These are phyloP conservation scores for Trinectes maculatus DNA, from an alignment of 2,113 vertebrate species.

Conservation along the genomic window DNA sequence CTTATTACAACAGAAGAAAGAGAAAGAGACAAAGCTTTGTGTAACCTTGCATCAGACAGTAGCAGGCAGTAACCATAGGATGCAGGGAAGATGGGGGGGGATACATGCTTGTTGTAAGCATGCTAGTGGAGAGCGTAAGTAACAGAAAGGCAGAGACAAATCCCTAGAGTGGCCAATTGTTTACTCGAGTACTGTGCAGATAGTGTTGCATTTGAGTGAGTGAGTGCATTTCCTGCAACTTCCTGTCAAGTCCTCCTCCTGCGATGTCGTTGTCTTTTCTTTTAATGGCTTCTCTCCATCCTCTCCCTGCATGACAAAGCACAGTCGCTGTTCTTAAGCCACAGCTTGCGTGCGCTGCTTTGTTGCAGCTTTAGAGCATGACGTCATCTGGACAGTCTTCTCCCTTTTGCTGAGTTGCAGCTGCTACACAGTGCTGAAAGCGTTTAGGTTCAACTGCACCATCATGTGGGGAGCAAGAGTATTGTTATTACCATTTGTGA, in stretches of 20 bases:
- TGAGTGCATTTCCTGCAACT: too few species aligned
- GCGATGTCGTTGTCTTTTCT: neutral
- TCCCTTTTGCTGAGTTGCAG: conserved; percentile 37
- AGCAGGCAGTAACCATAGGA: conserved; percentile 11
- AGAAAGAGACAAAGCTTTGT: neutral
- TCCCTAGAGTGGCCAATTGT: too few species aligned
- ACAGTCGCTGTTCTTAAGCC: conserved; percentile 26
- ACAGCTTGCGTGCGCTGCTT: conserved; percentile 46
- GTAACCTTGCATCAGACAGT: neutral
- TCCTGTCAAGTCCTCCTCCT: too few species aligned
- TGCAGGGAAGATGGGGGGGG: neutral
- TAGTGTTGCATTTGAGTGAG: too few species aligned
- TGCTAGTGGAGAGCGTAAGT: too few species aligned
- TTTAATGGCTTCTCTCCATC: neutral
- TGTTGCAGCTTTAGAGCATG: conserved; percentile 43
- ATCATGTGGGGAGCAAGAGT: conserved; percentile 51
- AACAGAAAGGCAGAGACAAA: too few species aligned
- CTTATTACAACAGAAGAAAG: neutral
- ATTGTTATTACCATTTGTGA: conserved; percentile 10
- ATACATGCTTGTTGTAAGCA: too few species aligned
- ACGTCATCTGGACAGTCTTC: conserved; percentile 51
- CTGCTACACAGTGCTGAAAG: neutral
- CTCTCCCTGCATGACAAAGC: conserved; percentile 16
- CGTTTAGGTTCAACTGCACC: conserved; percentile 46
- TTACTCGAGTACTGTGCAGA: too few species aligned